Evolutionary conservation across 2,888 invertebrate species (phyloP).

Genomic region (Sceliomorpha sp.): DNA sequence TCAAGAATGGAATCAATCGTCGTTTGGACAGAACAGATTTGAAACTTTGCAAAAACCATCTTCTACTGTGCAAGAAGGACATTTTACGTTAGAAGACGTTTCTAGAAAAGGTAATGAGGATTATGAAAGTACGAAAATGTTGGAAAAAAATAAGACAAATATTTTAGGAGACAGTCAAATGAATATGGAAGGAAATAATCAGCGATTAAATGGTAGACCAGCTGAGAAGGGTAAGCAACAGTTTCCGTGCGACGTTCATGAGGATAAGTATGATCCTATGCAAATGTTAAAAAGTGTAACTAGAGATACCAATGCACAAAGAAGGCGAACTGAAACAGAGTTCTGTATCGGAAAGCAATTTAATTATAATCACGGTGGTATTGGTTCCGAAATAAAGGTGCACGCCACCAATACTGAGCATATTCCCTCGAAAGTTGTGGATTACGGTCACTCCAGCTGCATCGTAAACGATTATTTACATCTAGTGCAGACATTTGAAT

Average conservation of each 20-base stretch:
- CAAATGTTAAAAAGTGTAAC: slow-evolving; percentile 35
- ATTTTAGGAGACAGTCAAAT: not conserved
- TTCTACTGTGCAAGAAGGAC: no score
- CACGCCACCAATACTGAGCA: slow-evolving; percentile 65
- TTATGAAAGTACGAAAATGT: no score
- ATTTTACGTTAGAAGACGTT: no score
- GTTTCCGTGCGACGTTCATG: not conserved
- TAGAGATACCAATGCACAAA: slow-evolving; percentile 6
- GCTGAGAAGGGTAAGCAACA: not conserved
- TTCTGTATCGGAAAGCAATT: slow-evolving; percentile 74
- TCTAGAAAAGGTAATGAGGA: no score
- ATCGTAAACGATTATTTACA: slow-evolving; percentile 67
- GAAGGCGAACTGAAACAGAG: slow-evolving; percentile 58
- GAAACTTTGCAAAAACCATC: no score
- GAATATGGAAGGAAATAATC: not conserved
- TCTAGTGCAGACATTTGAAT: slow-evolving; percentile 71
- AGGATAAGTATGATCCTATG: slow-evolving; percentile 42
- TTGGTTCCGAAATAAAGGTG: slow-evolving; percentile 53
- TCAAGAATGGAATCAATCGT: no score
- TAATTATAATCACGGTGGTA: slow-evolving; percentile 76
- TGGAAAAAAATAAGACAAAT: slow-evolving; percentile 5
- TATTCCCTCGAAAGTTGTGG: slow-evolving; percentile 71
- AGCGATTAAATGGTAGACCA: not conserved
- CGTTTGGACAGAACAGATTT: no score
- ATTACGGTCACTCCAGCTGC: slow-evolving; percentile 70